Evolutionary conservation across 1,140 invertebrate genomes (phyloP), one percentile per base, ranked within the genome.

Genomic region (Leucophenga varia): DNA sequence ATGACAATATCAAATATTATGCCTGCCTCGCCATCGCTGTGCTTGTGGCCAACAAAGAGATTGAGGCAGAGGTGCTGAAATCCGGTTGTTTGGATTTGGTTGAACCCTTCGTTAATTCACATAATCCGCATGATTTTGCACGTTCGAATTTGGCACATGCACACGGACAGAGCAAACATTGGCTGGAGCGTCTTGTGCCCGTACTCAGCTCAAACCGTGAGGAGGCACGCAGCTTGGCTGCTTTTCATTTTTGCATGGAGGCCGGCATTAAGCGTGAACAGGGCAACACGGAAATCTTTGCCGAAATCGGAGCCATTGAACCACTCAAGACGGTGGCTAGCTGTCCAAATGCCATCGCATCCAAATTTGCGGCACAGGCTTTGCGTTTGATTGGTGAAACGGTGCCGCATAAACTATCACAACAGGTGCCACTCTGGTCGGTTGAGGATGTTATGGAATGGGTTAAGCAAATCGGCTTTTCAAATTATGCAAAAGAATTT

Each of bases 221-320:
- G 69, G 96, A 98, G 76, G 95, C 97, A 0, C 83, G 95, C 54
- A 97, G 96, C 69, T 76, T 99, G 42, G 96, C 97, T 0, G 95
- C 96, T 19, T 99, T 99, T 75, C 97, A 99, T 74, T 99, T 99
- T 74, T 97, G 95, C 64, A 97, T 99, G 93, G 97, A 99, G 76
- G 96, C 97, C 2, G 92, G 91, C 9, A 98, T 99, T 28, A 98
- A 98, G 69, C 90, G 95, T 59, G 88, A 93, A 57, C 96, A 98
- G 77, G 91, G 93, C 10, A 95, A 96, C 51, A 90, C 93, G 0
- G 88, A 93, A 74, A 89, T 97, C 59, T 98, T 99, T 70, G 81
- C 86, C 42, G 93, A 95, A 74, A 98, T 99, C 52, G 92, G 91
- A 38, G 95, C 94, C 1, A 90, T 99, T 39, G 92, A 97, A 57